Evolutionary conservation across 2,888 invertebrate species (phyloP), one percentile per base, ranked within the genome.

Genomic region (Temnothorax ravouxi): DNA sequence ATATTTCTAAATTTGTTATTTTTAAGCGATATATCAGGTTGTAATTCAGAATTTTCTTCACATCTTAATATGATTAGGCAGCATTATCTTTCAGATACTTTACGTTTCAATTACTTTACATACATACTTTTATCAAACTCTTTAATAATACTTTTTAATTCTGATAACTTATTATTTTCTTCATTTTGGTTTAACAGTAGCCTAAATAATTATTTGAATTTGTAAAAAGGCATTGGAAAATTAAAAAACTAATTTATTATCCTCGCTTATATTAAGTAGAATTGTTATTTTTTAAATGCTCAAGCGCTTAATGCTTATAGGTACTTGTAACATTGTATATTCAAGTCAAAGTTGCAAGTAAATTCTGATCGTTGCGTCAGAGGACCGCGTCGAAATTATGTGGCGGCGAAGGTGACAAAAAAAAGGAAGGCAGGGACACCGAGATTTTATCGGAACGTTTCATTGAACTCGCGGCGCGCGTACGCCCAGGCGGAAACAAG

Each of bases 391-490:
- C 18, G 38, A 66, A 79, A 71, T 79, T 69, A 71, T 18, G 47
- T 9, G 18, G 11, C 54, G 34, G 41, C n/a, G 25, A 59, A 69
- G 47, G 59, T 44, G 59, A 79, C 52, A 29, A 50, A 56, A 29
- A 29, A 13, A 18, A 15, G 47, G 21, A 34, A 18, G 56, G 18
- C 50, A 25, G 76, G 38, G 54, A 41, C 41, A 52, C 66, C 8
- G 15, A 75, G 79, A 80, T 71, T 71, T 79, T 79, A 79, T 79
- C 79, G 13, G 47, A 13, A 72, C 47, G 21, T 72, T 80, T 72
- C 72, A 59, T 71, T 72, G 79, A 80, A 72, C 71, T 13, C 59
- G 72, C 59, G 34, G 25, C 38, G 21, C 64, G 64, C 44, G 29
- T 62, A 47, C 61, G 62, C 47, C 8, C 52, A 41, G 54, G 18